phyloP scores from a whole-genome alignment of 1,140 invertebrate genomes.

The Paraescarpia echinospica region DNA sequence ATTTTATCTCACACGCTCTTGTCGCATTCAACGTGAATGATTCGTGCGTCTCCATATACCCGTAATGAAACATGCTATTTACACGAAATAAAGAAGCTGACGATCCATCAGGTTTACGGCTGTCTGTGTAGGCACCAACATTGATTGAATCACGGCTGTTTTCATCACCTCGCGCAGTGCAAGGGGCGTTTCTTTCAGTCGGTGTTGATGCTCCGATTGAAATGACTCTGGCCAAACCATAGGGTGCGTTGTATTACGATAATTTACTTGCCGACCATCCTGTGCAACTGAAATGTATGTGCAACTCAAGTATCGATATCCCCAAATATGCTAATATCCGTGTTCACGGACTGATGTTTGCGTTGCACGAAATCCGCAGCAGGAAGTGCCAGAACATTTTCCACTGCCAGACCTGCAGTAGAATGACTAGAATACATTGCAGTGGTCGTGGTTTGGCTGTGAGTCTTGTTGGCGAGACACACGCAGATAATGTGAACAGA shows the following conservation, averaged over 20 bases:
- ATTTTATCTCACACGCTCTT: too few relatives aligned
- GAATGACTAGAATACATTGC: neutral
- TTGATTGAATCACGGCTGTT: neutral
- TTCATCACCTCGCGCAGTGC: too few relatives aligned
- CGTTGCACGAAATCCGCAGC: neutral
- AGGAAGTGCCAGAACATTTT: neutral
- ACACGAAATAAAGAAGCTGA: neutral
- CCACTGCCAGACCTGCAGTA: neutral
- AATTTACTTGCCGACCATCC: neutral
- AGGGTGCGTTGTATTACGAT: too few relatives aligned
- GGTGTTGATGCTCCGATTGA: too few relatives aligned
- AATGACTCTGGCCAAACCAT: too few relatives aligned
- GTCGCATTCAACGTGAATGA: too few relatives aligned
- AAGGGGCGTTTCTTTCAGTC: too few relatives aligned
- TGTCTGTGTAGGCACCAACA: neutral
- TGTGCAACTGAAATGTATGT: neutral
- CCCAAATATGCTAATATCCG: neutral
- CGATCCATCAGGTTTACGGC: neutral
- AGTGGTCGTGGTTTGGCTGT: neutral
- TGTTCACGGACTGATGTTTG: neutral
- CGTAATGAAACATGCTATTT: too few relatives aligned
- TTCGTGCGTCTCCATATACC: too few relatives aligned
- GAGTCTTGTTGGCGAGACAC: neutral
- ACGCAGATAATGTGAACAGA: neutral
- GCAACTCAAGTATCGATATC: neutral